Evolutionary conservation across 2,888 invertebrate species (phyloP).

Genomic region (Pyralis farinalis): DNA sequence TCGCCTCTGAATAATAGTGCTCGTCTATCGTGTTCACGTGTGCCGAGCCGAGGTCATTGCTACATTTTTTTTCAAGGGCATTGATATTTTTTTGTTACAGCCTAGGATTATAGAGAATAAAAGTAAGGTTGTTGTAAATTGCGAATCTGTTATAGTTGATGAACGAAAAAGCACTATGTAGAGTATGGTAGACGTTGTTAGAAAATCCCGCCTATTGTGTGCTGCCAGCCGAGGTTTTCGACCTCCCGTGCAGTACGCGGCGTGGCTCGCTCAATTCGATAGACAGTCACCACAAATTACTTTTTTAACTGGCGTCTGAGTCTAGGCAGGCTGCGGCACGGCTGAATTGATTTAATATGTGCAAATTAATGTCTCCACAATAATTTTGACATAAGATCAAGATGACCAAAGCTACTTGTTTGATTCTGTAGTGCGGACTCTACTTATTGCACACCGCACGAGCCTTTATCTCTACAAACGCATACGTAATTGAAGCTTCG

Average conservation of each 20-base stretch:
- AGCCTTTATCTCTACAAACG: too few relatives aligned
- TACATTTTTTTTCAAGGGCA: slow-evolving; percentile 73
- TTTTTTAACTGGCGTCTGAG: slow-evolving; percentile 29
- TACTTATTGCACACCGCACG: too few relatives aligned
- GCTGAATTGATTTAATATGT: neutral
- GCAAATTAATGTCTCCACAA: neutral
- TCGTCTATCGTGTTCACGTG: slow-evolving; percentile 51
- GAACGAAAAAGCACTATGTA: too few relatives aligned
- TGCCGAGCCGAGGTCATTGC: slow-evolving; percentile 75
- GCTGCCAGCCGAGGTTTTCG: slow-evolving; percentile 43
- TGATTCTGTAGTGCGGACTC: too few relatives aligned
- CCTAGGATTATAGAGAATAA: slow-evolving; percentile 1
- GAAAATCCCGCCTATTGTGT: slow-evolving; percentile 53
- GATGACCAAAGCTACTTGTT: too few relatives aligned
- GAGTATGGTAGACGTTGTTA: too few relatives aligned
- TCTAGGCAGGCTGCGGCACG: neutral
- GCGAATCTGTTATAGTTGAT: too few relatives aligned
- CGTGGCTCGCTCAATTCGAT: slow-evolving; percentile 46
- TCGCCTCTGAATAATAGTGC: slow-evolving; percentile 51
- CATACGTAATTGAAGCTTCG: too few relatives aligned
- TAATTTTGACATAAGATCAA: too few relatives aligned
- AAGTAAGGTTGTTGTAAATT: too few relatives aligned
- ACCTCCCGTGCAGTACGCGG: slow-evolving; percentile 48
- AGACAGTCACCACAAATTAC: slow-evolving; percentile 34
- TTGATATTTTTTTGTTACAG: slow-evolving; percentile 12